phyloP scores from a whole-genome alignment of 2,797 vertebrate genomes.

The Aulostomus chinensis region DNA sequence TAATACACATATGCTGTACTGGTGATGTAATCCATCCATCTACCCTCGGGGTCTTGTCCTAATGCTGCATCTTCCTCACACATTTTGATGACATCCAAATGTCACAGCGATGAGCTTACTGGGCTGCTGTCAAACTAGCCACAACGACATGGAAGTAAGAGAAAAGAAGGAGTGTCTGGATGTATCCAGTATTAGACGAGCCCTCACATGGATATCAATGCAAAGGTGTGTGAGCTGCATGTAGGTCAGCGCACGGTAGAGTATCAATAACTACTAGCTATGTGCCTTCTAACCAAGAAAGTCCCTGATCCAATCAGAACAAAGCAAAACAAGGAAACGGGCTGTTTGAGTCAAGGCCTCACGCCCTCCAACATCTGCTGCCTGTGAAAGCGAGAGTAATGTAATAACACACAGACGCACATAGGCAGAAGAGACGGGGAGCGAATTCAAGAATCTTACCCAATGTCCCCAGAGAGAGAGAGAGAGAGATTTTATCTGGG shows the following conservation, averaged over 20 bases:
- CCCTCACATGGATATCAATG: constrained; percentile 8
- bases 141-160: too few species aligned
- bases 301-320: constrained; percentile 38
- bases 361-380: constrained; percentile 70
- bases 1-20: too few species aligned
- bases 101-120: too few species aligned
- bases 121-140: too few species aligned
- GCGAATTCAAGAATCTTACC: constrained; percentile 59
- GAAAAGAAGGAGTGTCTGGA: too few species aligned
- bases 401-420: constrained; percentile 36
- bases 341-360: constrained; percentile 45
- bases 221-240: constrained; percentile 6
- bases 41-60: too few species aligned
- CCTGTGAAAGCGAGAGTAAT: constrained; percentile 55
- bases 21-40: too few species aligned
- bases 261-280: constrained; percentile 11
- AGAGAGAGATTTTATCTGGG: constrained; percentile 63
- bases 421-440: constrained; percentile 20
- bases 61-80: too few species aligned
- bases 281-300: constrained; percentile 11
- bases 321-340: constrained; percentile 54
- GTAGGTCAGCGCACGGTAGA: constrained; percentile 27
- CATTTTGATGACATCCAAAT: too few species aligned
- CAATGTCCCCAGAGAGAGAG: constrained; percentile 50
- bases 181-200: background rate